Evolutionary conservation across 2,113 vertebrate species (phyloP), one percentile per base, ranked within the genome.

Genomic region (Astur gentilis): DNA sequence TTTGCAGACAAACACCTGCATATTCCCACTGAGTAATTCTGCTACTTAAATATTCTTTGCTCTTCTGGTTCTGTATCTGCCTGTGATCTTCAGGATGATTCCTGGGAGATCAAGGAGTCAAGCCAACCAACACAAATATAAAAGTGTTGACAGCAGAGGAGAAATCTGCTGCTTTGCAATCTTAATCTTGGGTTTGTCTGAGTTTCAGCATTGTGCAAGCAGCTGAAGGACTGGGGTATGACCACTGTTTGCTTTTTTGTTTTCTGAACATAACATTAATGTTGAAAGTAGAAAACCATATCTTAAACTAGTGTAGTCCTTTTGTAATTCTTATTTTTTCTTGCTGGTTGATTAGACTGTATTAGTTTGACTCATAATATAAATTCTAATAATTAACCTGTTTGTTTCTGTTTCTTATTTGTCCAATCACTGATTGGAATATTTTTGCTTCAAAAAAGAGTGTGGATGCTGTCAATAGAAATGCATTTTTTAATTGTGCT

Each of bases 21-120:
- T 69, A 69, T 77, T 93, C 78, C 93, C 89, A 66, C 66, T 85
- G 83, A 80, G 87, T 80, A 80, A 38, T 85, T 87, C 62, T 87
- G 71, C 75, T 94, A 25, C 87, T 87, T 87, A 90, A 82, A 86
- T 91, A 83, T 87, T 87, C 86, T 92, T 90, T 93, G 93, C 84
- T 93, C 40, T 91, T 89, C 87, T 7, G 70, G 87, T 96, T 93
- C 57, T 60, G 55, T 89, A 49, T 95, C 81, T 93, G 70, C 89
- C 61, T 93, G 58, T 80, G 87, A 92, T 93, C 49, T 94, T 94
- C 0, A 0, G 82, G 87, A 54, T 1, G 0, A 85, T 89, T 94
- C 93, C 93, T 83, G 42, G 66, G 96, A 93, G 91, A 96, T 94
- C 73, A 65, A 80, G 95, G 87, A 96, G 78, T 83, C 66, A 91